Conservation (phyloP, 35 echinoderm and acorn worm genomes). For the Amphiura filiformis region DNA sequence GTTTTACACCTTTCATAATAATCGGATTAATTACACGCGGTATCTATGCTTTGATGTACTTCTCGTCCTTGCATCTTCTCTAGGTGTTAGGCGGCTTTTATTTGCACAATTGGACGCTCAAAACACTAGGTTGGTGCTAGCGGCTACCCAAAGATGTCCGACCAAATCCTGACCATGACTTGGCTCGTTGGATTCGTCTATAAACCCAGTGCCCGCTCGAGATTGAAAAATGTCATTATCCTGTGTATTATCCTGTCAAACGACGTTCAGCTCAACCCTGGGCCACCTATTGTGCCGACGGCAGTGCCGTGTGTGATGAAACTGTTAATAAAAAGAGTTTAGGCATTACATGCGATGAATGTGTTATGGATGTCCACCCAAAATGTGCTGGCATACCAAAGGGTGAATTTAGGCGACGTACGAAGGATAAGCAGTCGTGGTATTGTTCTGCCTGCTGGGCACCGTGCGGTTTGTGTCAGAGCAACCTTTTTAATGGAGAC, state of each 20-base stretch:
- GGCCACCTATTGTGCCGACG: not conserved
- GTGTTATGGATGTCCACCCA: conserved; percentile 5
- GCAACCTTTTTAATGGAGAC: not conserved
- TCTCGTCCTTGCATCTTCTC: too few relatives aligned
- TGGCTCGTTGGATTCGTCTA: too few relatives aligned
- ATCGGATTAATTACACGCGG: too few relatives aligned
- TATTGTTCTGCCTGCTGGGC: not conserved
- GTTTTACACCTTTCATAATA: too few relatives aligned
- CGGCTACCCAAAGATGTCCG: too few relatives aligned
- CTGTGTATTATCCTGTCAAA: not conserved
- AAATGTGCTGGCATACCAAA: not conserved
- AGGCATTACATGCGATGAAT: not conserved
- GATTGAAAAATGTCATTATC: not conserved
- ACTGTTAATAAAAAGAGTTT: not conserved
- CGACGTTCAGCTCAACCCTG: not conserved
- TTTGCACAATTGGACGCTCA: too few relatives aligned
- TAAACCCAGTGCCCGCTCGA: too few relatives aligned
- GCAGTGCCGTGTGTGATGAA: not conserved
- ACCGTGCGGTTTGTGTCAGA: not conserved
- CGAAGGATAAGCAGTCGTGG: not conserved
- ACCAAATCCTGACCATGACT: too few relatives aligned
- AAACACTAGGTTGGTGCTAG: too few relatives aligned
- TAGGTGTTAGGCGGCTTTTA: too few relatives aligned
- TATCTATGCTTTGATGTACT: too few relatives aligned
- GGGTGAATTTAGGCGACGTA: not conserved